Evolutionary conservation across 2,113 vertebrate genomes (phyloP), one percentile per base, ranked within the genome.

Genomic region (pig (Sus scrofa)): DNA sequence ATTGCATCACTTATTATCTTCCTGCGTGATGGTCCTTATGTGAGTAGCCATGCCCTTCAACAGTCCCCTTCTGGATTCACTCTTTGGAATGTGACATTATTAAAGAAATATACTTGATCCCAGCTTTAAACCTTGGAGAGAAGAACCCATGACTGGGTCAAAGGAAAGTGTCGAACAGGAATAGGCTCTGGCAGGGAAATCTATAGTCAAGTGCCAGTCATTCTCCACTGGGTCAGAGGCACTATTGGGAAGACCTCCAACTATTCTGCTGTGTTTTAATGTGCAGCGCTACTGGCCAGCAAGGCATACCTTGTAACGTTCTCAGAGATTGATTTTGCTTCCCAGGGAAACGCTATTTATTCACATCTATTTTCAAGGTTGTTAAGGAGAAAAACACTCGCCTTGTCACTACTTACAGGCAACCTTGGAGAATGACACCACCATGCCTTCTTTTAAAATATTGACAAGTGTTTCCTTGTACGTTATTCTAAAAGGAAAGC

Each of bases 21-120:
- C 63, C 37, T 77, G 15, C 26, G 6, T 16, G n/a, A 39, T 20
- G 22, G 37, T 18, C 37, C 20, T 32, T 39, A 19, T 12, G 24
- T 60, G 30, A 50, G 1, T 70, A 77, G 83, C 6, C 13, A 75
- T 65, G 16, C 15, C 52, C 34, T 67, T 71, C 15, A 39, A 5
- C 65, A 96, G 77, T 79, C 65, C 52, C 37, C 32, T 95, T 82
- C 88, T 37, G 62, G 82, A 97, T 60, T 74, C 87, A 75, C 32
- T 91, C 86, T 81, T 97, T 97, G 84, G 97, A 95, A 95, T 95
- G 77, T 89, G 63, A 97, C 89, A 89, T 97, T 97, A 97, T 97
- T 97, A 79, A 97, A 94, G 88, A 39, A 77, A 71, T 94, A 92
- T 65, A 74, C 67, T 97, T 98, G 86, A 98, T 98, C 86, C 71